These are phyloP conservation scores for Melanchra persicariae DNA, from an alignment of 2,888 invertebrate genomes.

Conservation along the genomic window DNA sequence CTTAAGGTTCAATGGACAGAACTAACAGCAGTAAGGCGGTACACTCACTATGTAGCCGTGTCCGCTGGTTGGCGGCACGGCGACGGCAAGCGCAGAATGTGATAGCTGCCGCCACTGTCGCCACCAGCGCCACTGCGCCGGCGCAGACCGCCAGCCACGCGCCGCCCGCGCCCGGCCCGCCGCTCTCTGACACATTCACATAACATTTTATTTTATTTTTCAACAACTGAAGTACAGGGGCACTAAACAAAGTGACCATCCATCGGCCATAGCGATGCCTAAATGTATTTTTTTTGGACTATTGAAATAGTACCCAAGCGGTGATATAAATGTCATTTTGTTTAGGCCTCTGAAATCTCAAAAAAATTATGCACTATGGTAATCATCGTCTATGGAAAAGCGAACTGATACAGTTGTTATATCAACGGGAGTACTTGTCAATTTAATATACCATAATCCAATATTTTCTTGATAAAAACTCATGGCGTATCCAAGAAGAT, in stretches of 20 bases:
- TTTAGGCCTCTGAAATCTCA: background rate
- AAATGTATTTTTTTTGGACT: background rate
- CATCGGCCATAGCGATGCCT: background rate
- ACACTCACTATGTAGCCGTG: slow-evolving; percentile 84
- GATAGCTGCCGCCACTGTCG: slow-evolving; percentile 93
- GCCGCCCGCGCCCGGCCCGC: slow-evolving; percentile 92
- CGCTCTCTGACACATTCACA: slow-evolving; percentile 77
- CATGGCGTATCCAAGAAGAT: background rate
- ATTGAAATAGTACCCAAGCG: no score
- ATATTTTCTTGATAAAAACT: background rate
- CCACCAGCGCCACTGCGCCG: slow-evolving; percentile 92
- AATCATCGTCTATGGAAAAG: background rate
- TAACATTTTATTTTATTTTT: background rate
- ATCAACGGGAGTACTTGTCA: background rate
- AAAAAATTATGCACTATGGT: background rate
- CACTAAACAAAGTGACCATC: background rate
- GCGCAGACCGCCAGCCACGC: slow-evolving; percentile 94
- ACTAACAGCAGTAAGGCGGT: slow-evolving; percentile 2
- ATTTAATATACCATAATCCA: no score
- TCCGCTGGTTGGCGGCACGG: slow-evolving; percentile 89
- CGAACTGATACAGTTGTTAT: background rate
- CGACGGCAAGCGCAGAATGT: slow-evolving; percentile 95
- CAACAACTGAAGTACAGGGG: background rate
- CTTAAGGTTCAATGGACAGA: background rate
- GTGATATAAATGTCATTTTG: background rate